Evolutionary conservation across 2,797 vertebrate species (phyloP).

Genomic region (Uromys caudimaculatus): DNA sequence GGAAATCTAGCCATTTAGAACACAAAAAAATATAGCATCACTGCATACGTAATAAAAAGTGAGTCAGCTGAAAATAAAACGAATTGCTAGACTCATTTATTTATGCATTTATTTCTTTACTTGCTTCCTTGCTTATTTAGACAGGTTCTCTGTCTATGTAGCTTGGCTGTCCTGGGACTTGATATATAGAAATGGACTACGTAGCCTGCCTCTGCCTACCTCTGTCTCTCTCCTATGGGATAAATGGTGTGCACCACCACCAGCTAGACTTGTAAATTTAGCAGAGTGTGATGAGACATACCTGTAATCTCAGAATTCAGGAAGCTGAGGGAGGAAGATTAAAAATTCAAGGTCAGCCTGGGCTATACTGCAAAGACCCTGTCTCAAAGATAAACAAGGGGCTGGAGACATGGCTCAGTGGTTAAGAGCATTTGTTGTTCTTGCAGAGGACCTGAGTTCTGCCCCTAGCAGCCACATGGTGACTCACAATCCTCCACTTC

Average conservation of each 20-base stretch:
- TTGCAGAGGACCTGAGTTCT: not conserved
- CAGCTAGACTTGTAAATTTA: conserved; percentile 31
- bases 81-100: not conserved
- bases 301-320: not conserved
- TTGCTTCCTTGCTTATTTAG: not conserved
- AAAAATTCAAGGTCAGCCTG: not conserved
- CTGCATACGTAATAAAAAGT: conserved; percentile 23
- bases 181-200: not conserved
- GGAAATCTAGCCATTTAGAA: conserved; percentile 38
- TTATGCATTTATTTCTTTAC: not conserved
- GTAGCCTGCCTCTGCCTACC: not conserved
- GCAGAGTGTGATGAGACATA: not conserved
- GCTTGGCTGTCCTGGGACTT: not conserved
- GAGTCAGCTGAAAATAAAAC: not conserved
- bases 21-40: not conserved
- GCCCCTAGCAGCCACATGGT: not conserved
- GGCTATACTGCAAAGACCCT: not conserved
- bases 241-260: not conserved
- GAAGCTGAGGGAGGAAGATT: not conserved
- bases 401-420: not conserved
- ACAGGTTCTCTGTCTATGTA: not conserved
- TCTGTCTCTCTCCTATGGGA: not conserved
- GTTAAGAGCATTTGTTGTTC: not conserved
- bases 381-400: not conserved
- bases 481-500: not conserved